These are phyloP conservation scores for Collichthys lucidus DNA, from an alignment of 2,113 vertebrate genomes.

Conservation along the genomic window DNA sequence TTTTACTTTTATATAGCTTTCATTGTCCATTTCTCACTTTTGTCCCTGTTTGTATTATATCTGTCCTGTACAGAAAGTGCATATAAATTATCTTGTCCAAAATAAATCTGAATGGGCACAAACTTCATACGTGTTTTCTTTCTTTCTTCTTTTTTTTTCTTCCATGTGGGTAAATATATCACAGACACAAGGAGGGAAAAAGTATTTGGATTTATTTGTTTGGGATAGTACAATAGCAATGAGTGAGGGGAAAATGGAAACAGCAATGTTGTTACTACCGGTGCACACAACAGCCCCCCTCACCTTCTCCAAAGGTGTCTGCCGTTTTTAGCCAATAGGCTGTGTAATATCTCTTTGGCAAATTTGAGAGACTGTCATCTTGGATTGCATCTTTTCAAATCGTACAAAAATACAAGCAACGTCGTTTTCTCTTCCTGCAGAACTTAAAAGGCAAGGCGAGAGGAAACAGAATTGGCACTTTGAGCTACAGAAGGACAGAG, in stretches of 20 bases:
- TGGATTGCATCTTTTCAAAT: slow-evolving; percentile 58
- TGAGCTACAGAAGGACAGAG: slow-evolving; percentile 60
- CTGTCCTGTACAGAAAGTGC: slow-evolving; percentile 72
- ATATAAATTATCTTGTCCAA: slow-evolving; percentile 75
- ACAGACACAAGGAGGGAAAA: slow-evolving; percentile 68
- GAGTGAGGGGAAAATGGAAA: slow-evolving; percentile 68
- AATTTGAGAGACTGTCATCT: slow-evolving; percentile 61
- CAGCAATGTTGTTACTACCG: slow-evolving; percentile 73
- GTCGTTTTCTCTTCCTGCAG: slow-evolving; percentile 64
- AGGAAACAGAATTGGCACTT: slow-evolving; percentile 73
- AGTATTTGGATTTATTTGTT: slow-evolving; percentile 82
- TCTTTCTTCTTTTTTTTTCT: slow-evolving; percentile 11
- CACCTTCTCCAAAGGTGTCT: slow-evolving; percentile 64
- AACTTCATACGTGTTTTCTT: slow-evolving; percentile 42
- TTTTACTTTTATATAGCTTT: slow-evolving; percentile 72
- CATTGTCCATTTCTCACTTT: slow-evolving; percentile 58
- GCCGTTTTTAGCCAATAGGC: slow-evolving; percentile 65
- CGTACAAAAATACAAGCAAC: slow-evolving; percentile 76
- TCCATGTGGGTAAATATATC: slow-evolving; percentile 29
- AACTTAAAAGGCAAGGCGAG: slow-evolving; percentile 70
- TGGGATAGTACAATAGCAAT: slow-evolving; percentile 79
- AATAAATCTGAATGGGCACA: slow-evolving; percentile 76
- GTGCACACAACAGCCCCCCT: slow-evolving; percentile 70
- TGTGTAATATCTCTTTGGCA: slow-evolving; percentile 78
- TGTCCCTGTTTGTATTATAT: slow-evolving; percentile 75